phyloP scores from a whole-genome alignment of 2,888 invertebrate species.

The Lithophane socia region DNA sequence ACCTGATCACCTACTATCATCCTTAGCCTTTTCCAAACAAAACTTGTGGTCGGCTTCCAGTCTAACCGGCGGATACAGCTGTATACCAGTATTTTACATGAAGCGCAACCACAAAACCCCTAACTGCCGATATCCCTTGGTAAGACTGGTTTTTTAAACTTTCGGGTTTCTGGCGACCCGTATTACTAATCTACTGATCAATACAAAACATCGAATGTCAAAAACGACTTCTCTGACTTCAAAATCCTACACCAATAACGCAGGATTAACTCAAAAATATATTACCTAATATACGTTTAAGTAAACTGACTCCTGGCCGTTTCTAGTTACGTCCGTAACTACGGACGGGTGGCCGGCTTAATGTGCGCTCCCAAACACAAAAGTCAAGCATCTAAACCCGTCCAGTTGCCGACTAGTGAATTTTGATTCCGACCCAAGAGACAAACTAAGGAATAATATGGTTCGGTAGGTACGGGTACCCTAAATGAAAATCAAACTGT shows the following conservation, averaged over 20 bases:
- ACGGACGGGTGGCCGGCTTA: slow-evolving; percentile 49
- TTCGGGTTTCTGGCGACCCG: too few relatives aligned
- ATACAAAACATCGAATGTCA: not conserved
- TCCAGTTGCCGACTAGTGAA: slow-evolving; percentile 60
- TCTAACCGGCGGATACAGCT: too few relatives aligned
- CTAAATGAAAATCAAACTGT: slow-evolving; percentile 45
- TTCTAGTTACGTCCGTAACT: slow-evolving; percentile 55
- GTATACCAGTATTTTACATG: too few relatives aligned
- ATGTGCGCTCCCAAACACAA: slow-evolving; percentile 52
- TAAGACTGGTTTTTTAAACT: too few relatives aligned
- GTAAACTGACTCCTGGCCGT: slow-evolving; percentile 48
- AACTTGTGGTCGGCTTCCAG: too few relatives aligned
- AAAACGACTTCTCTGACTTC: not conserved
- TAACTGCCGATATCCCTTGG: too few relatives aligned
- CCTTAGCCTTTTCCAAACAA: too few relatives aligned
- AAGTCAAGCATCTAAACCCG: slow-evolving; percentile 55
- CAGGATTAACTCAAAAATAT: slow-evolving; percentile 46
- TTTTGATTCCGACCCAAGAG: slow-evolving; percentile 61
- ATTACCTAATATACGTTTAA: slow-evolving; percentile 52
- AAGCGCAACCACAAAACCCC: too few relatives aligned
- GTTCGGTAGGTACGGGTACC: slow-evolving; percentile 21
- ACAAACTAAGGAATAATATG: slow-evolving; percentile 44
- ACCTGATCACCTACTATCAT: too few relatives aligned
- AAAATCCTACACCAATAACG: slow-evolving; percentile 16
- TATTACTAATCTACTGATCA: not conserved